Evolutionary conservation across 2,888 invertebrate genomes (phyloP), one percentile per base, ranked within the genome.

Genomic region (Chrysina gloriosa): DNA sequence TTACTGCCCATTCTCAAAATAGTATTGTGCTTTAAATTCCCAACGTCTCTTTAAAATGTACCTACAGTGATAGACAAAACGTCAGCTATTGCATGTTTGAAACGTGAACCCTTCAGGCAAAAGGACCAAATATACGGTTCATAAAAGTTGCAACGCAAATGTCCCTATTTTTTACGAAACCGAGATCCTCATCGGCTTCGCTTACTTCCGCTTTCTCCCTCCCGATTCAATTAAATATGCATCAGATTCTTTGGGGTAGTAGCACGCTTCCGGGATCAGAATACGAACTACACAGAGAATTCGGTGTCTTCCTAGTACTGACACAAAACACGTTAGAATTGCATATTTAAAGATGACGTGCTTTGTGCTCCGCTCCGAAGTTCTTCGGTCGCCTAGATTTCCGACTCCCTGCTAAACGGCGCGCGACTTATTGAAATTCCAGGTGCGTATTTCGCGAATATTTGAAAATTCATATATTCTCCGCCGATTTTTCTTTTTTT

Each of bases 341-440:
- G 56, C 45, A 45, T 47, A 56, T 56, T 56, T 54, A 65, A 45
- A 31, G 42, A 31, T 56, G 65, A 65, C 65, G 45, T 54, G 45
- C 45, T 48, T 56, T 56, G 45, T 31, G 54, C 34, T 45, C 56
- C 65, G 29, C 11, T 29, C 5, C 14, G 42, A 54, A 19, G n/a
- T 27, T 52, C 27, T 27, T 7, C n/a, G 65, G 42, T 65, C 42
- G 23, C 63, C 31, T 39, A 42, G 29, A 29, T 61, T 61, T 48
- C 65, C 58, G 65, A 68, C 68, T 68, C 58, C 65, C 63, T 64
- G 56, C 65, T 65, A 65, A 56, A 68, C 64, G 47, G 25, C 42
- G 58, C 9, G n/a, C 27, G 68, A 54, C 65, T 65, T 69, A 69
- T 69, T 69, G 69, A 65, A 69, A 69, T 69, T 69, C 69, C 65